These are phyloP conservation scores for Microcebus ravelobensis DNA, from an alignment of 2,113 vertebrate species.

Conservation along the genomic window DNA sequence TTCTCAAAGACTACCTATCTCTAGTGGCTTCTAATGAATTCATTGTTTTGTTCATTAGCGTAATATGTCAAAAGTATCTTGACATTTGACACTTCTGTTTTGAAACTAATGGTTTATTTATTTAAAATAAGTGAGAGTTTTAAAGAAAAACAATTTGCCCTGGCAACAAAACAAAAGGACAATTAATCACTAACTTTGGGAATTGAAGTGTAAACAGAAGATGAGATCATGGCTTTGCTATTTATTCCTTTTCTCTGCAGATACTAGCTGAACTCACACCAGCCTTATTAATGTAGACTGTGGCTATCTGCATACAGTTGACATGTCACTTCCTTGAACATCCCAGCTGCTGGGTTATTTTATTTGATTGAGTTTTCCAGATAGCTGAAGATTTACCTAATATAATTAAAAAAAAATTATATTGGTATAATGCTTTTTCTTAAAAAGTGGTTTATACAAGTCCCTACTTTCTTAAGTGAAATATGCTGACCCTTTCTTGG, in stretches of 20 bases:
- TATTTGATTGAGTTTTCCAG: background rate
- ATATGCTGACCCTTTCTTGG: background rate
- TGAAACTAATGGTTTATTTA: conserved; percentile 78
- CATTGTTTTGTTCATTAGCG: conserved; percentile 62
- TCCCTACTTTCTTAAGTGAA: background rate
- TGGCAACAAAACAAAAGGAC: conserved; percentile 72
- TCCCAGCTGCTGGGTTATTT: background rate
- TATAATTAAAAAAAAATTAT: background rate
- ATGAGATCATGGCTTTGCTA: conserved; percentile 73
- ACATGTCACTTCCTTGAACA: background rate
- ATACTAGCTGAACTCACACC: conserved; percentile 12
- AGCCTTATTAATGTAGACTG: background rate
- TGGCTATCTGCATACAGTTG: background rate
- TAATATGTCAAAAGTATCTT: conserved; percentile 63
- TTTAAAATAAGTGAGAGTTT: conserved; percentile 73
- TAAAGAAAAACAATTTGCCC: conserved; percentile 71
- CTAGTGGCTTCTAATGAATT: conserved; percentile 59
- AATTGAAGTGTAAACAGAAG: conserved; percentile 77
- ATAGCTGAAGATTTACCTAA: background rate
- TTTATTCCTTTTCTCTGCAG: conserved; percentile 55
- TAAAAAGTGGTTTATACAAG: background rate
- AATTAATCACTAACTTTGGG: conserved; percentile 76
- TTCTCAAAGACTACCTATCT: conserved; percentile 47
- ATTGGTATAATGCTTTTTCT: background rate
- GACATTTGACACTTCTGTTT: conserved; percentile 78